Base-by-base conservation (phyloP, 2,888 invertebrate genomes). In the Eupithecia pulchellata region DNA sequence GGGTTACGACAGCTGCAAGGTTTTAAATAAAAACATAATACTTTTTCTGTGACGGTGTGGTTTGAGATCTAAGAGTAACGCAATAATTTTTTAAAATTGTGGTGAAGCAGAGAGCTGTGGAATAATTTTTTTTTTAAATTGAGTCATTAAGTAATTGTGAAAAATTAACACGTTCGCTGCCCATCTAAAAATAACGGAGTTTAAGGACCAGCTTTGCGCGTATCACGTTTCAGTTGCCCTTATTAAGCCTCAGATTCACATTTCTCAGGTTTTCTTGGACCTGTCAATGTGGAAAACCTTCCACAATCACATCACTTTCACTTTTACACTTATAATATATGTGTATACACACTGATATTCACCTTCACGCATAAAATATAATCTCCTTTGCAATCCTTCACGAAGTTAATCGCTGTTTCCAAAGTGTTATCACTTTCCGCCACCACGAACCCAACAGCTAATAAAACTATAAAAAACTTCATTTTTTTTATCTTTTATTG, bases 281-380 rank as follows among this genome's bases (percentile, higher is more conserved):
- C 25, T 47, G 47, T 20, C 47, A 47, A n/a, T n/a, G n/a, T 11
- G 20, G 4, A 78, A 80, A 81, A 70, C 78, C 71, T 73, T 74
- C 70, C 81, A 79, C 76, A 75, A 2, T 68, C 82, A 84, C 81
- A 69, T 73, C 93, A 92, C 92, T 93, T 92, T 92, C 93, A 91
- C 92, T 55, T 55, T 30, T 9, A 8, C 93, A 91, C 52, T 52
- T 20, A 57, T 29, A 89, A 81, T 60, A 14, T 27, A 2, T 25
- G 20, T 52, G 1, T n/a, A n/a, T n/a, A 17, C 25, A 42, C 63
- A 63, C 62, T 32, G 32, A 61, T 89, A 92, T 93, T 93, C 83
- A 97, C 97, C 96, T 97, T 97, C 82, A 97, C 94, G 93, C 97
- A 97, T 81, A 96, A 86, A 75, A 95, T 91, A 89, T 97, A 95